Conservation (phyloP, 2,113 vertebrate species). For the Alethe castanea region DNA sequence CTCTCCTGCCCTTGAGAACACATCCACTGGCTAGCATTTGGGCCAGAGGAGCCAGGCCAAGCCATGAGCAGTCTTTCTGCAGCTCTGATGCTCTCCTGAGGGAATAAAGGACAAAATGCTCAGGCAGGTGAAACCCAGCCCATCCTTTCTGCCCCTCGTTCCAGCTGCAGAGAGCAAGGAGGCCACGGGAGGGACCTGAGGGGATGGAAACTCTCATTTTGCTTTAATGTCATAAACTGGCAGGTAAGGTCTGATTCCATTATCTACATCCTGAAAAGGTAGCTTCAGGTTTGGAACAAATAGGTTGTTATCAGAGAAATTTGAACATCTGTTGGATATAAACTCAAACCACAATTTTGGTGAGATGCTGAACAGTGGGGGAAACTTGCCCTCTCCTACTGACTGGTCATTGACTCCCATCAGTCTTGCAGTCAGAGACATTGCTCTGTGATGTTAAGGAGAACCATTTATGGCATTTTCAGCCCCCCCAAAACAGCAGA, state of each 20-base stretch:
- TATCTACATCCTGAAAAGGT: not conserved
- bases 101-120: not conserved
- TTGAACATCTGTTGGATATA: accelerated
- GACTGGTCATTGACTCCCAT: not conserved
- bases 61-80: not conserved
- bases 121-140: not conserved
- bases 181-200: not conserved
- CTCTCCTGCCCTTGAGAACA: not conserved
- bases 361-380: not conserved
- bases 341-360: not conserved
- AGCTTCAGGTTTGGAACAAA: not conserved
- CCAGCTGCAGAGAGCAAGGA: not conserved
- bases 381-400: not conserved
- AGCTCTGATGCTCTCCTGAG: not conserved
- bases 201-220: not conserved
- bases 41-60: not conserved
- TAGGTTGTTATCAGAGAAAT: not conserved
- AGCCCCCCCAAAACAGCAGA: not conserved
- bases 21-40: not conserved
- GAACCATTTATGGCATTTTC: not conserved
- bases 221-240: not conserved
- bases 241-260: not conserved
- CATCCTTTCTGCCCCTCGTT: not conserved
- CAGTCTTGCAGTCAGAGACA: not conserved
- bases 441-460: not conserved